Percentiles rank a stretch among this genome's conserved stretches.
These are phyloP conservation scores for Parascotia fuliginaria DNA, from an alignment of 2,888 invertebrate species.

Conservation along the genomic window DNA sequence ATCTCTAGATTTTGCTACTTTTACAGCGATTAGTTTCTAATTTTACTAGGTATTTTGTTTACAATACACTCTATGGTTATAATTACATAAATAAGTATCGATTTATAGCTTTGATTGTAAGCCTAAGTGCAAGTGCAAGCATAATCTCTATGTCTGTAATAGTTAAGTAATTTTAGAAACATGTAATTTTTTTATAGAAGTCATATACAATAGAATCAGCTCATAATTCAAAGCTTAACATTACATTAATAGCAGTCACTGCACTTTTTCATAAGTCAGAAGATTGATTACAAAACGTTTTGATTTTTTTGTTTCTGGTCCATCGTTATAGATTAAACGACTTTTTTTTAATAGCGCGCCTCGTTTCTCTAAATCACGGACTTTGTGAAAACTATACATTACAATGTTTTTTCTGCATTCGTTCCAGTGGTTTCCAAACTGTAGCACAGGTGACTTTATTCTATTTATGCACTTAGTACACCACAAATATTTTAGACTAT, in stretches of 20 bases:
- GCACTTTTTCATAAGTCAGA: slow-evolving; percentile 30
- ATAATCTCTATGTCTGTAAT: no score
- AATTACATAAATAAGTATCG: no score
- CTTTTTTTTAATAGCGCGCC: slow-evolving; percentile 59
- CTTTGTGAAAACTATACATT: slow-evolving; percentile 70
- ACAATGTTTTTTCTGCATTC: slow-evolving; percentile 51
- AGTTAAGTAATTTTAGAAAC: no score
- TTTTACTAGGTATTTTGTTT: no score
- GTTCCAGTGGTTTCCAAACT: slow-evolving; percentile 48
- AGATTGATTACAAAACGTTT: slow-evolving; percentile 60
- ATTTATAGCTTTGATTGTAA: no score
- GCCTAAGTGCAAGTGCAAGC: no score
- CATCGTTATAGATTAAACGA: slow-evolving; percentile 57
- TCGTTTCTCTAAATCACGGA: slow-evolving; percentile 71
- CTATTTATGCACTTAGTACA: background rate
- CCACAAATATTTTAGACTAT: no score
- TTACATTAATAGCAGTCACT: slow-evolving; percentile 17
- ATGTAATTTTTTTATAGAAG: no score
- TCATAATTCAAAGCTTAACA: background rate
- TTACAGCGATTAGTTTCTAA: no score
- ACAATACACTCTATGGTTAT: no score
- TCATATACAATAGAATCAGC: background rate
- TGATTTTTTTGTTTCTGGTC: slow-evolving; percentile 43
- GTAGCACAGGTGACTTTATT: background rate
- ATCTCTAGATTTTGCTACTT: no score